Evolutionary conservation across 2,888 invertebrate species (phyloP).

Genomic region (Amphipoea oculea): DNA sequence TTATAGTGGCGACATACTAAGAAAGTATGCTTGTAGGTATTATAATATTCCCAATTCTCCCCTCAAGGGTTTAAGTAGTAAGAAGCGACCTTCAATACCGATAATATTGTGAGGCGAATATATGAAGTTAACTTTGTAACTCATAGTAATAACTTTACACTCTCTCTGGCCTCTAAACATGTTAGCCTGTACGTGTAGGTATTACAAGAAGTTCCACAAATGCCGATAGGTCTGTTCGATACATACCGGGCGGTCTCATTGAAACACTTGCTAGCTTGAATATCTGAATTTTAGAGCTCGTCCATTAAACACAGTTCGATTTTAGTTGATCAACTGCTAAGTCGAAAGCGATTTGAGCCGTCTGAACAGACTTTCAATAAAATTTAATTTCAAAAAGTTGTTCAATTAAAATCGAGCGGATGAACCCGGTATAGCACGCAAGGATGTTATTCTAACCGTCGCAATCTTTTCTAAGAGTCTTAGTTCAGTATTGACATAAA

Average conservation of each 20-base stretch:
- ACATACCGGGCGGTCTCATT: neutral
- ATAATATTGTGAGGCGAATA: constrained; percentile 7
- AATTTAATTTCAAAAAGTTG: neutral
- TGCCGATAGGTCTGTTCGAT: neutral
- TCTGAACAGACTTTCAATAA: no score
- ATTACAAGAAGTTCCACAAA: neutral
- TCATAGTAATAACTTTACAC: neutral
- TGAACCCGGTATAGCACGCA: neutral
- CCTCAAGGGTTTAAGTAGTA: neutral
- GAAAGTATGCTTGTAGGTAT: neutral
- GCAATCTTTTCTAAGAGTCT: neutral
- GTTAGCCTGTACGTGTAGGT: no score
- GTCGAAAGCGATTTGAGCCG: no score
- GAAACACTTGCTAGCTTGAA: neutral
- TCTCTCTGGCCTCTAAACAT: neutral
- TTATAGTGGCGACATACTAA: neutral
- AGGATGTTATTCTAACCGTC: neutral
- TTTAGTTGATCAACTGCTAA: neutral
- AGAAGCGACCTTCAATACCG: constrained; percentile 4
- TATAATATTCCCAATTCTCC: constrained; percentile 4
- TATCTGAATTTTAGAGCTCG: no score
- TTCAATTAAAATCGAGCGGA: neutral
- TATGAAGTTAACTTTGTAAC: neutral
- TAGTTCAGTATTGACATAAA: neutral
- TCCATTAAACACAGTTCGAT: no score